These are phyloP conservation scores for Spodoptera exigua DNA, from an alignment of 2,888 invertebrate genomes.

Conservation along the genomic window DNA sequence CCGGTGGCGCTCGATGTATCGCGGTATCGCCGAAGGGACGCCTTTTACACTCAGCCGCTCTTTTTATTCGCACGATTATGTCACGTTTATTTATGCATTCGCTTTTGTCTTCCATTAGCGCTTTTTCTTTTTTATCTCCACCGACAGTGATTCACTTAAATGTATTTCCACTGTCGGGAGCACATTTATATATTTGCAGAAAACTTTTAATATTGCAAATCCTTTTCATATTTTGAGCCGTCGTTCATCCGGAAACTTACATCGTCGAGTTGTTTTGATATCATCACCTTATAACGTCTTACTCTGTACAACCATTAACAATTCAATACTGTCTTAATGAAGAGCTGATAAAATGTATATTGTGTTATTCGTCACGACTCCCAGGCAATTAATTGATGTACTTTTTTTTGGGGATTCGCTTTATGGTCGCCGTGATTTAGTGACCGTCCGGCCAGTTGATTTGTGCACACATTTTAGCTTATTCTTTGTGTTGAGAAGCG, in stretches of 20 bases:
- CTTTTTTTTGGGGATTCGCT: constrained; percentile 78
- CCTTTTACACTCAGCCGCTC: constrained; percentile 71
- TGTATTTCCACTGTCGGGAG: constrained; percentile 67
- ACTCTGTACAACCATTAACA: constrained; percentile 82
- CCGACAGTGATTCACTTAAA: constrained; percentile 78
- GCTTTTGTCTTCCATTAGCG: constrained; percentile 87
- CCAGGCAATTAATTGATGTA: constrained; percentile 81
- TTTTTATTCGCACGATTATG: constrained; percentile 82
- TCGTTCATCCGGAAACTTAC: constrained; percentile 74
- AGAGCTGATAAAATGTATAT: constrained; percentile 87
- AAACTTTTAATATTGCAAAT: constrained; percentile 69
- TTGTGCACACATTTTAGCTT: constrained; percentile 79
- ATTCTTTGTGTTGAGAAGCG: constrained; percentile 79
- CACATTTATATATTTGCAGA: constrained; percentile 66
- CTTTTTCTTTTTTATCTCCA: constrained; percentile 75
- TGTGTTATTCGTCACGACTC: constrained; percentile 82
- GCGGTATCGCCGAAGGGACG: constrained; percentile 64
- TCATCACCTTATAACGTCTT: constrained; percentile 83
- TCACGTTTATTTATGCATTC: constrained; percentile 86
- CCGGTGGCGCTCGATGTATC: constrained; percentile 74
- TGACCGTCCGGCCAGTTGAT: constrained; percentile 77
- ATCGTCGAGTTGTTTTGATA: constrained; percentile 78
- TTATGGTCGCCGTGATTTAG: constrained; percentile 83
- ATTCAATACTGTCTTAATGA: constrained; percentile 86
- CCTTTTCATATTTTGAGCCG: constrained; percentile 63